Evolutionary conservation across 2,113 vertebrate genomes (phyloP), one percentile per base, ranked within the genome.

Genomic region (Archocentrus centrarchus): DNA sequence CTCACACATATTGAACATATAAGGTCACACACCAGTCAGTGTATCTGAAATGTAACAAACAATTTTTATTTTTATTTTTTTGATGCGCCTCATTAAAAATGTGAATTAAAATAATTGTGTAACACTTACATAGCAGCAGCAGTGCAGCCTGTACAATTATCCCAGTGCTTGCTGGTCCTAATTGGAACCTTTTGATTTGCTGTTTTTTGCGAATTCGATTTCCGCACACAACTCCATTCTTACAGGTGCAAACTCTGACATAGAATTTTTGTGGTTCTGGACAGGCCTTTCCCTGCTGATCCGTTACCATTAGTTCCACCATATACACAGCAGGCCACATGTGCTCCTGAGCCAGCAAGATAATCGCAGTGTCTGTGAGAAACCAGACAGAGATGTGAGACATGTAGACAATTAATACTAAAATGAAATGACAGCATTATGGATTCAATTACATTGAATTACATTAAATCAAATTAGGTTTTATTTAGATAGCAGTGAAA

Each of bases 61-160:
- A 4, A 30, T 30, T 30, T 30, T 30, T 4, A 30, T 30, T 30
- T 30, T 30, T 4, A 30, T 32, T 32, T 32, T 32, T 37, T 8
- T 37, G 7, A 9, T 37, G 7, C 8, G 35, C 6, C 35, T 37
- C 7, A 37, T 50, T 1, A 50, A 15, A 50, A 50, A 5, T 50
- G 2, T 47, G 2, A 6, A 50, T 3, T 17, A 17, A 17, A 50
- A 17, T 50, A 20, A 50, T 76, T 11, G 18, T 8, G 50, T 75
- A 6, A 79, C 89, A 96, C 97, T 97, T 92, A 98, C 97, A 0
- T 13, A 97, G 93, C 47, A 98, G 91, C 79, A 96, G 64, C 83
- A 98, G 91, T 80, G 96, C 90, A 14, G 96, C 97, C 1, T 97
- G 94, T 39, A 97, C 81, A 57, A 97, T 93, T 57, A 98, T 91